Evolutionary conservation across 2,113 vertebrate species (phyloP).

Genomic region (Seriola dumerili): DNA sequence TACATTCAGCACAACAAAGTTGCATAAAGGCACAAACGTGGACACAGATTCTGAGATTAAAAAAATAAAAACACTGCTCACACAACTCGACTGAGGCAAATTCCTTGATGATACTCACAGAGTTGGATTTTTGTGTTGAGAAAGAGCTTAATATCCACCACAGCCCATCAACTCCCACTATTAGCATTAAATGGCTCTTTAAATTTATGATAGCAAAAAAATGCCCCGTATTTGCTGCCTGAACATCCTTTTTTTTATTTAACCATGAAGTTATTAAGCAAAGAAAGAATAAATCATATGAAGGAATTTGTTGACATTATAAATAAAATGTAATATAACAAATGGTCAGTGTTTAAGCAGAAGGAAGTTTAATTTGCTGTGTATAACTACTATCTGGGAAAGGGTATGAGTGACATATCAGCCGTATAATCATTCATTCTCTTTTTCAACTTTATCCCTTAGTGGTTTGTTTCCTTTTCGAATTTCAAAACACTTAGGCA

Average conservation of each 20-base stretch:
- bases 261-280: background rate
- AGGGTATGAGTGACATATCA: background rate
- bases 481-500: slow-evolving; percentile 28
- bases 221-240: slow-evolving; percentile 11
- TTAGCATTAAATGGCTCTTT: slow-evolving; percentile 39
- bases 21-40: slow-evolving; percentile 17
- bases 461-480: slow-evolving; percentile 35
- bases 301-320: background rate
- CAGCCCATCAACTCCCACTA: slow-evolving; percentile 6
- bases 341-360: background rate
- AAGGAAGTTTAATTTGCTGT: background rate
- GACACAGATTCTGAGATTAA: background rate
- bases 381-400: background rate
- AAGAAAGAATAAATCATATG: background rate
- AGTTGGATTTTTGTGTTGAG: slow-evolving; percentile 4
- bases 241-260: background rate
- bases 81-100: slow-evolving; percentile 5
- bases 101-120: background rate
- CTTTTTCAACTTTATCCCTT: slow-evolving; percentile 11
- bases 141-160: slow-evolving; percentile 15
- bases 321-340: slow-evolving; percentile 5
- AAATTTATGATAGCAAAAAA: background rate
- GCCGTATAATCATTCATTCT: background rate
- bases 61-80: slow-evolving; percentile 12
- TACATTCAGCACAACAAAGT: background rate